Base-by-base conservation (phyloP, 1,140 invertebrate species). In the Eurosta solidaginis region DNA sequence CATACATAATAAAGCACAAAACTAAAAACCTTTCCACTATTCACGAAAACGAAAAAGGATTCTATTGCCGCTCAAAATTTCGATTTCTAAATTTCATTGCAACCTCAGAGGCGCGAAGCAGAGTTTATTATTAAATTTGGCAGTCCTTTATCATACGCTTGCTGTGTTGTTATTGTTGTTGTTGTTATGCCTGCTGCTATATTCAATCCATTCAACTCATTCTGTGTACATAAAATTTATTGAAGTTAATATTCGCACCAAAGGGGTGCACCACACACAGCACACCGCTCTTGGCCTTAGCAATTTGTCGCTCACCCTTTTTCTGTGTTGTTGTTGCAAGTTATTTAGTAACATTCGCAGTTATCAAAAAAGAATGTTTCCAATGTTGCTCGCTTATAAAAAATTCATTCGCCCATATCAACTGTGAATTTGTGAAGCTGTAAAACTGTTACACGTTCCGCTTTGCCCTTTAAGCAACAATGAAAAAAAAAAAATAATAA, bases 171-270 rank as follows among this genome's bases (percentile, higher is more conserved):
- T 42, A 42, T 73, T 74, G 22, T 74, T 47, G 1, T n/a, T 27
- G 12, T 44, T 40, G 14, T 14, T 36, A 36, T 9, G 59, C 59
- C 36, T 20, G 59, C 6, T 9, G n/a, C 33, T 40, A 29, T 42
- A 6, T 33, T n/a, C 20, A 63, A 36, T 36, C n/a, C 49, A 47
- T 47, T 47, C 45, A 52, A 52, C 49, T 22, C n/a, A 25, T 52
- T 20, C 33, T 68, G 27, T 68, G 59, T 52, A 25, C 40, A 36
- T 47, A 47, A 74, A 74, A 74, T 74, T 74, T 74, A 74, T 74
- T 47, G 73, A 74, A 74, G 73, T 74, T 74, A 74, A 74, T 74
- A 74, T 74, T 47, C 42, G 59, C 59, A 33, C 59, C 59, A 33
- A 68, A 68, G 7, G 59, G 59, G 59, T 68, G 33, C 33, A 20